Evolutionary conservation across 1,140 invertebrate species (phyloP), one percentile per base, ranked within the genome.

Genomic region (Drosophila tristis): DNA sequence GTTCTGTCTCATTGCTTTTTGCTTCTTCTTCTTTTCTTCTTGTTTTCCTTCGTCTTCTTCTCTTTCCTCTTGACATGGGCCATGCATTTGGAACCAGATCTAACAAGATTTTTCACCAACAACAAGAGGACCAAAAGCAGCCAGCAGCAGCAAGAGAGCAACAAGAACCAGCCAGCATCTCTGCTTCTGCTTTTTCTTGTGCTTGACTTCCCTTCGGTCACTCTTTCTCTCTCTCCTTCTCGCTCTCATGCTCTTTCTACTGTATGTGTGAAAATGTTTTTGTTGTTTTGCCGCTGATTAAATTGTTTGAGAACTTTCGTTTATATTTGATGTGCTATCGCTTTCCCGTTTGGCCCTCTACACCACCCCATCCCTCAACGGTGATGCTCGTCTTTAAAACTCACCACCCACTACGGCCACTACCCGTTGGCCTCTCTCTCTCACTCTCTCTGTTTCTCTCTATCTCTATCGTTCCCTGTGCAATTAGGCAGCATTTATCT

Each of bases 271-370:
- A 67, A 57, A 57, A 70, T 68, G 66, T 70, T 74, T 70, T 75
- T 80, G 77, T 82, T 80, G 78, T 77, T 59, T 64, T 70, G 67
- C 58, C 78, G 67, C 78, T 81, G 79, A 82, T 82, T 82, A 82
- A 82, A 82, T 84, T 84, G 79, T 79, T 82, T 82, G 68, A 77
- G 75, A 82, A 82, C 59, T 82, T 82, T 82, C 80, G 74, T 82
- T 82, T 84, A 84, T 84, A 82, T 84, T 82, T 82, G 79, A 78
- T 66, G 79, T 48, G 51, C 68, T 61, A 74, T 64, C 72, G 62
- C 59, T 48, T 58, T 58, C 20, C 20, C 20, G 1, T 16, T 16
- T 16, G 1, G 16, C 16, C 16, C 16, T 16, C 16, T 16, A 16
- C 16, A 16, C 16, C 16, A 16, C 16, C 16, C 16, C 0, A 16